Evolutionary conservation across 2,888 invertebrate species (phyloP), one percentile per base, ranked within the genome.

Genomic region (Serrognathus titanus): DNA sequence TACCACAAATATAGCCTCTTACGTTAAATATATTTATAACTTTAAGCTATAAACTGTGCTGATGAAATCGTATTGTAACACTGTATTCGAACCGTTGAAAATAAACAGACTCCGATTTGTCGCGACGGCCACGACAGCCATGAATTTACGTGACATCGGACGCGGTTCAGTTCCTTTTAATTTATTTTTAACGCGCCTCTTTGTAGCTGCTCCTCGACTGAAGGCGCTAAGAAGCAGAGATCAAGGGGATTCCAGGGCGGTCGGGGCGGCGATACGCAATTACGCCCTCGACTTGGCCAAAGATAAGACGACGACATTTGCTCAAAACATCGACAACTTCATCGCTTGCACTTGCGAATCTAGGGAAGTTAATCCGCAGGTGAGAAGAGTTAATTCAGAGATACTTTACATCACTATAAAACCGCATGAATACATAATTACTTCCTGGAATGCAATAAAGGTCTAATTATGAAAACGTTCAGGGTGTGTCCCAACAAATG

Each of bases 311-410:
- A 94, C 94, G 13, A 94, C 92, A 2, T 96, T 96, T 74, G 93
- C 94, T 39, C 91, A 92, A 77, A 93, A 93, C 71, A 90, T 96
- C 57, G 92, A 93, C 76, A 92, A 95, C 79, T 96, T 96, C 75
- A 93, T 96, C 60, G 87, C 92, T 50, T 96, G 96, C 76, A 96
- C 96, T 7, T 83, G 88, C 66, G 95, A 96, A 71, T 92, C 94
- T 10, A 88, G 90, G 63, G 95, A 96, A 73, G 87, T 85, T 31
- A 90, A 89, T 69, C 95, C 95, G 0, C 90, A 91, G 76, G 83
- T 82, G 69, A 66, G 49, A 35, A 31, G 24, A 31, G 20, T 20
- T 20, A 4, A 3, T 20, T 20, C 3, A 20, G 7, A 31, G 4
- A 31, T 6, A 31, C 7, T 31, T 31, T 31, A 31, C 7, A 31